A percentile compares a stretch with the other conserved stretches of the same genome.
phyloP scores from a whole-genome alignment of 2,797 vertebrate species.

The Epinephelus malabaricus region DNA sequence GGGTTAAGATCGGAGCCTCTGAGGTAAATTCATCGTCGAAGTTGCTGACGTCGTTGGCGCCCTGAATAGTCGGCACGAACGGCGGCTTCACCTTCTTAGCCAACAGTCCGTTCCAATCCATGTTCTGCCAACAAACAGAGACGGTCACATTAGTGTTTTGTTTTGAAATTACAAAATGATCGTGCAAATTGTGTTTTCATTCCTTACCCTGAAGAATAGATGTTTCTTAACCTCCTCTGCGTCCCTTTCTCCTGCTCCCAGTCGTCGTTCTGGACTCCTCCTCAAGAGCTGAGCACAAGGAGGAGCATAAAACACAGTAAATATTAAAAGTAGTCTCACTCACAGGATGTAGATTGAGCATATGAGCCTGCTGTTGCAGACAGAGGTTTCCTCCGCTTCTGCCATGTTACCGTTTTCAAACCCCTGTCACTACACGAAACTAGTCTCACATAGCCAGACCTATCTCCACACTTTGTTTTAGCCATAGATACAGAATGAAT shows the following conservation, averaged over 20 bases:
- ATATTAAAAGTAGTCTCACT: no score
- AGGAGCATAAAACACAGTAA: not conserved
- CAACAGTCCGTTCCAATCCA: slow-evolving; percentile 94
- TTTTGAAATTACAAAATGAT: not conserved
- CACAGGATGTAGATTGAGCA: no score
- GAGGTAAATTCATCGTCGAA: slow-evolving; percentile 99
- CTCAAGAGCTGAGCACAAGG: slow-evolving; percentile 90
- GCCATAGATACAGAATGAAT: no score
- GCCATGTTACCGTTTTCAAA: no score
- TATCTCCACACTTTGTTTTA: no score
- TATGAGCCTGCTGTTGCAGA: no score
- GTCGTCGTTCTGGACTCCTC: slow-evolving; percentile 95
- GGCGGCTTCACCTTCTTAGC: slow-evolving; percentile 97
- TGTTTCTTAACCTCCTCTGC: slow-evolving; percentile 99
- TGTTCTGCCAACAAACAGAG: slow-evolving; percentile 82
- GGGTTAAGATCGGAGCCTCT: slow-evolving; percentile 97
- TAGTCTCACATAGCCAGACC: no score
- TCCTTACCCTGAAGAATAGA: slow-evolving; percentile 96
- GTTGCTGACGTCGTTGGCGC: slow-evolving; percentile 97
- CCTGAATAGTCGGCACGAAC: slow-evolving; percentile 95
- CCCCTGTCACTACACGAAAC: no score
- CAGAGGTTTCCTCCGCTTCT: no score
- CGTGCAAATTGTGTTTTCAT: not conserved
- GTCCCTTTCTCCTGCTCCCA: slow-evolving; percentile 96
- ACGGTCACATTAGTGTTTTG: not conserved